These are phyloP conservation scores for Lasioglossum oenotherae DNA, from an alignment of 2,888 invertebrate species.

Conservation along the genomic window DNA sequence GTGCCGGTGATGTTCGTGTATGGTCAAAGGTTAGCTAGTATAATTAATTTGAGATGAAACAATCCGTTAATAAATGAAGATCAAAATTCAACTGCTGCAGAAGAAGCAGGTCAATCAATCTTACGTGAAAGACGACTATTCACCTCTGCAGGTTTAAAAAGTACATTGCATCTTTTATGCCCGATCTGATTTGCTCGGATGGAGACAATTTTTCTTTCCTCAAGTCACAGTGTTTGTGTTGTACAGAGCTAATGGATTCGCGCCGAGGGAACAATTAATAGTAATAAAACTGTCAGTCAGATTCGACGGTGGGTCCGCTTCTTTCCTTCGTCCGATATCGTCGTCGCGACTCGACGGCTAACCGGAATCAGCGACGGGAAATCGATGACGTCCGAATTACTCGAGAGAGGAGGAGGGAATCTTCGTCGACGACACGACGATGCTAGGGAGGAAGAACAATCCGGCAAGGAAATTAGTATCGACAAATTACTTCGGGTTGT, in stretches of 20 bases:
- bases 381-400: slow-evolving; percentile 42
- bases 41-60: background rate
- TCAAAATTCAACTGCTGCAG: background rate
- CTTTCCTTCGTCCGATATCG: background rate
- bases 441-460: background rate
- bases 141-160: background rate
- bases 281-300: background rate
- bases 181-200: background rate
- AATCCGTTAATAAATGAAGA: background rate
- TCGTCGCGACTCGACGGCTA: background rate
- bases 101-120: background rate
- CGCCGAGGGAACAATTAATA: background rate
- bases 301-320: background rate
- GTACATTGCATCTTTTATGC: background rate
- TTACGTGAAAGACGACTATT: background rate
- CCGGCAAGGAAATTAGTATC: slow-evolving; percentile 2
- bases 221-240: background rate
- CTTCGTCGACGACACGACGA: background rate
- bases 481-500: background rate
- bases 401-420: background rate
- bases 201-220: background rate
- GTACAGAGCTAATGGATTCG: background rate
- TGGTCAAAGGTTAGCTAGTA: background rate
- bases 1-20: background rate
- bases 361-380: slow-evolving; percentile 39